Conservation (phyloP, 2,113 vertebrate genomes). For the Calypte anna region DNA sequence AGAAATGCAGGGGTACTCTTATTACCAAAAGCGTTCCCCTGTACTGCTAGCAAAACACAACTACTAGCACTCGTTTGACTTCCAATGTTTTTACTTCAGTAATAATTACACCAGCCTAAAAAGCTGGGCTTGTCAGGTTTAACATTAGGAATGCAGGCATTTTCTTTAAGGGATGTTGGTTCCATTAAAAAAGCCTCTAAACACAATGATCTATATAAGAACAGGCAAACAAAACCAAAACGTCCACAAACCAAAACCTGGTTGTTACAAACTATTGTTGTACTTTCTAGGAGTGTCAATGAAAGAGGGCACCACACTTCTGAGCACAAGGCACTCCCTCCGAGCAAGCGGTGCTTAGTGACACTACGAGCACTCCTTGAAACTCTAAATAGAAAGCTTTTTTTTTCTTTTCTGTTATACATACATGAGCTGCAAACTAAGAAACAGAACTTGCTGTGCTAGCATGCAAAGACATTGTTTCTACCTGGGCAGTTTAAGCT, state of each 20-base stretch:
- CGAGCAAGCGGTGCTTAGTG: background rate
- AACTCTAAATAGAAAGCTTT: background rate
- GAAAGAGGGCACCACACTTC: background rate
- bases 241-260: background rate
- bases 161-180: accelerated
- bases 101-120: background rate
- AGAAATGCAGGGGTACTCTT: background rate
- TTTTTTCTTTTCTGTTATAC: background rate
- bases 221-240: background rate
- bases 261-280: background rate
- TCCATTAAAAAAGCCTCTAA: background rate
- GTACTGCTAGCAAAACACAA: background rate
- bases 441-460: background rate
- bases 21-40: background rate
- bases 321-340: background rate
- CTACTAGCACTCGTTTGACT: background rate
- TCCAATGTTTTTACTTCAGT: background rate
- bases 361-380: background rate
- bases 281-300: background rate
- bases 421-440: background rate
- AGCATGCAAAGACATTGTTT: background rate
- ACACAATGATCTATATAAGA: background rate
- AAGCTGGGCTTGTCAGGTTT: background rate
- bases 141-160: background rate
- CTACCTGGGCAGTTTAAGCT: background rate